Conservation (phyloP, 2,113 vertebrate species). For the Myrmophylax atrothorax region DNA sequence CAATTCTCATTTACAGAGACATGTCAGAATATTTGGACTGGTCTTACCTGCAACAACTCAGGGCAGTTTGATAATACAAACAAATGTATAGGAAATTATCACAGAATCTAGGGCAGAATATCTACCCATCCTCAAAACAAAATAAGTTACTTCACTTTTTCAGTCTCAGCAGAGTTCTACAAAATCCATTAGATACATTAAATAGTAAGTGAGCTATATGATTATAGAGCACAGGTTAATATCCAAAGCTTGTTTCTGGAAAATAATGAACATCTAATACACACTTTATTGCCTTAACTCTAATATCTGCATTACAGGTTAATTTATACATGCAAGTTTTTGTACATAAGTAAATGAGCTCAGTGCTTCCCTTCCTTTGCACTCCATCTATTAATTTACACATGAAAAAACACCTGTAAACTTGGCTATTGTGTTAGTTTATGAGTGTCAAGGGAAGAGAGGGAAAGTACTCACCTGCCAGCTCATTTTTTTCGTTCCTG, state of each 20-base stretch:
- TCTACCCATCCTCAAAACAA: neutral
- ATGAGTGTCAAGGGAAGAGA: neutral
- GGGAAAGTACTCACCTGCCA: neutral
- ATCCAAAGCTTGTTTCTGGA: neutral
- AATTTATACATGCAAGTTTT: neutral
- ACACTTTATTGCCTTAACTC: neutral
- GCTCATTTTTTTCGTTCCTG: neutral
- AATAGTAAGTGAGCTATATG: neutral
- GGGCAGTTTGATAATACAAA: neutral
- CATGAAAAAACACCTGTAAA: neutral
- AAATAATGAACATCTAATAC: neutral
- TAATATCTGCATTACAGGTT: neutral
- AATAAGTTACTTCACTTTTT: accelerated
- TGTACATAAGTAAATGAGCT: neutral
- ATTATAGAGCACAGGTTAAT: neutral
- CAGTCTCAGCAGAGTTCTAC: neutral
- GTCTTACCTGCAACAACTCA: neutral
- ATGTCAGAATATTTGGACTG: neutral
- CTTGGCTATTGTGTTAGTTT: neutral
- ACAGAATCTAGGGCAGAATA: neutral
- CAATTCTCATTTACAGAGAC: neutral
- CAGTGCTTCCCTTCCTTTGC: neutral
- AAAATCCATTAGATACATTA: neutral
- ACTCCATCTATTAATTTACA: neutral
- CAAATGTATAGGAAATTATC: neutral